phyloP scores from a whole-genome alignment of 2,888 invertebrate species.

The Junonia oenone region DNA sequence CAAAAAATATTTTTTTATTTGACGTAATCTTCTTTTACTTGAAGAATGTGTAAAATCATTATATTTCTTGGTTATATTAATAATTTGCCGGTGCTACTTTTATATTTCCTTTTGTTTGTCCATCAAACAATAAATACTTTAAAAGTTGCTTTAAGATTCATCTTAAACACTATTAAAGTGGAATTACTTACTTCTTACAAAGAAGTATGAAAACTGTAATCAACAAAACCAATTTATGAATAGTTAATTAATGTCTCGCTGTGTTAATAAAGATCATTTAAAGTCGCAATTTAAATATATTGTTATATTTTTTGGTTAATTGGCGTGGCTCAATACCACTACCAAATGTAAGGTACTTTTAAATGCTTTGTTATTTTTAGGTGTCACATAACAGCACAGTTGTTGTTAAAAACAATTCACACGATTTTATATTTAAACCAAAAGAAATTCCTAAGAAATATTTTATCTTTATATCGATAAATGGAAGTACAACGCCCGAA shows the following conservation, averaged over 20 bases:
- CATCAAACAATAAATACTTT: too few species aligned
- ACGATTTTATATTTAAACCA: constrained; percentile 43
- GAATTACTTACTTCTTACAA: too few species aligned
- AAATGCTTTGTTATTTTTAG: constrained; percentile 38
- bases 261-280: neutral
- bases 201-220: too few species aligned
- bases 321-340: too few species aligned
- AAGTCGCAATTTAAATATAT: neutral
- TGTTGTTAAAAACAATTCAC: constrained; percentile 36
- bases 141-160: too few species aligned
- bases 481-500: constrained; percentile 31
- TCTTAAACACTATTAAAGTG: too few species aligned
- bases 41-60: too few species aligned
- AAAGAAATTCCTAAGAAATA: constrained; percentile 41
- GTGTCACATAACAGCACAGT: constrained; percentile 38
- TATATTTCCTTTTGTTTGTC: too few species aligned
- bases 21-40: neutral
- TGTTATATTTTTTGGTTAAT: neutral
- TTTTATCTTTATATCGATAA: constrained; percentile 41
- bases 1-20: neutral
- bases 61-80: neutral
- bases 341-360: too few species aligned
- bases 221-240: too few species aligned
- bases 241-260: too few species aligned
- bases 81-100: too few species aligned